These are phyloP conservation scores for Catalaphyllia jardinei DNA, from an alignment of 64 coral and sea anemone genomes.

Conservation along the genomic window DNA sequence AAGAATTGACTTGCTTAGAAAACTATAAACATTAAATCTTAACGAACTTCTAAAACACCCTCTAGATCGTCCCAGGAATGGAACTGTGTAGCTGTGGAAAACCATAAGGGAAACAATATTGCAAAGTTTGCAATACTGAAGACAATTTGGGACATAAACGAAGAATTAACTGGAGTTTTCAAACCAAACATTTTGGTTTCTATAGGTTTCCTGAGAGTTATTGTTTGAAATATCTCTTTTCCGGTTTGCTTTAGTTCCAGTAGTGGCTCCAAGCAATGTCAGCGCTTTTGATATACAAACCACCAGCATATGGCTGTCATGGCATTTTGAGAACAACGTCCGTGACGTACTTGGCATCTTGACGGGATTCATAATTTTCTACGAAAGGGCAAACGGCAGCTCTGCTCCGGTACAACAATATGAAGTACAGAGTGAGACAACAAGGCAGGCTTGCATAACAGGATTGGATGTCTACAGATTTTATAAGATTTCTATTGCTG, in stretches of 20 bases:
- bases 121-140: no score
- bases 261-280: constrained; percentile 50
- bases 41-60: no score
- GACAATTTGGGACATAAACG: no score
- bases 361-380: constrained; percentile 46
- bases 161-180: no score
- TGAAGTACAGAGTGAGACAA: background rate
- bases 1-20: no score
- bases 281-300: constrained; percentile 21
- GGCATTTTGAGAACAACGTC: constrained; percentile 61
- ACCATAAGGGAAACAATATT: no score
- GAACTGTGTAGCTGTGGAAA: no score
- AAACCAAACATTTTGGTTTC: no score
- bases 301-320: constrained; percentile 28
- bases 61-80: no score
- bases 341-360: constrained; percentile 66
- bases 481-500: constrained; percentile 66
- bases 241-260: constrained; percentile 39
- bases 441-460: background rate
- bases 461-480: constrained; percentile 47
- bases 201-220: no score
- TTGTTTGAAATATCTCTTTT: background rate
- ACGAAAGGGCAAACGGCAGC: constrained; percentile 18
- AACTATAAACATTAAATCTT: no score
- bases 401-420: background rate